phyloP scores from a whole-genome alignment of 2,888 invertebrate species.

The Epistrophella euchroma region DNA sequence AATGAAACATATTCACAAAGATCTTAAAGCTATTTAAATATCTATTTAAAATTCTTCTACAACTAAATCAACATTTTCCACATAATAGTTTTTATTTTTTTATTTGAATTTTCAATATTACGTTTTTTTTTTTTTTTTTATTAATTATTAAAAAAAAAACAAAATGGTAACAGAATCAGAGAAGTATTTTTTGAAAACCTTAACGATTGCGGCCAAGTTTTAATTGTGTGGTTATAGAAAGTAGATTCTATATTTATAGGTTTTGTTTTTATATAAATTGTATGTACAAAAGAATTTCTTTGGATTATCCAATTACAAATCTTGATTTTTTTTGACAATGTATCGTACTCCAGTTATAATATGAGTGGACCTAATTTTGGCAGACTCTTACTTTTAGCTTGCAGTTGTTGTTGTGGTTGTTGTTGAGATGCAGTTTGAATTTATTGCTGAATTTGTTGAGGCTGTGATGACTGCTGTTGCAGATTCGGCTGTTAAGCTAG shows the following conservation, averaged over 20 bases:
- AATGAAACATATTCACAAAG: slow-evolving; percentile 66
- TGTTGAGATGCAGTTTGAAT: slow-evolving; percentile 44
- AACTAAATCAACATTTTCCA: slow-evolving; percentile 40
- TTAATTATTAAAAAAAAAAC: too few relatives aligned
- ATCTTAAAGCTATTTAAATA: slow-evolving; percentile 55
- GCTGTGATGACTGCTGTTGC: slow-evolving; percentile 71
- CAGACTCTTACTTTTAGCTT: slow-evolving; percentile 53
- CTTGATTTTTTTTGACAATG: not conserved
- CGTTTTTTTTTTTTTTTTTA: too few relatives aligned
- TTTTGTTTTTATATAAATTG: not conserved
- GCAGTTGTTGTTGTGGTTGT: slow-evolving; percentile 48
- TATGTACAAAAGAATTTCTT: not conserved
- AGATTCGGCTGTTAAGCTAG: slow-evolving; percentile 84
- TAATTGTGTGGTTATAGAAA: too few relatives aligned
- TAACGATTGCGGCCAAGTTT: too few relatives aligned
- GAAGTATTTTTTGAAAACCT: too few relatives aligned
- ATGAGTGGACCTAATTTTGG: slow-evolving; percentile 45
- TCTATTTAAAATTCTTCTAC: slow-evolving; percentile 62
- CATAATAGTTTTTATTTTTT: slow-evolving; percentile 11
- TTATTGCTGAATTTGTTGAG: too few relatives aligned
- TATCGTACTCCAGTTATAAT: slow-evolving; percentile 6
- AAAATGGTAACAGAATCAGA: too few relatives aligned
- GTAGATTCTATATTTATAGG: not conserved
- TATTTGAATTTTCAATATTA: not conserved
- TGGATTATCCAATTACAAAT: not conserved